Conservation (phyloP, 1,140 invertebrate genomes). For the Eciton burchellii region DNA sequence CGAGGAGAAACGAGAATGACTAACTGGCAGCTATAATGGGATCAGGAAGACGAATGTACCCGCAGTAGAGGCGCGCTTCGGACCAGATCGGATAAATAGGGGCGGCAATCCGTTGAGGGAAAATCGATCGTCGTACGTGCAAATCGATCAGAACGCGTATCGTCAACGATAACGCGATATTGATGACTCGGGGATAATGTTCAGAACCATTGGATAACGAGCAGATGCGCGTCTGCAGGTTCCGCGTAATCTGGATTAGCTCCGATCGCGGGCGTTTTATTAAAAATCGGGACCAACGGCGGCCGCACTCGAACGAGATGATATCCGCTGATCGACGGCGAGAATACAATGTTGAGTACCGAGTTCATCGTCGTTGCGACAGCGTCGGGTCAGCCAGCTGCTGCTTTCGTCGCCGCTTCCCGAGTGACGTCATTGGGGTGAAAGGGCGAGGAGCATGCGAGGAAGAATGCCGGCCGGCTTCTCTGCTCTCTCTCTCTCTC, state of each 20-base stretch:
- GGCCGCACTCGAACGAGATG: background rate
- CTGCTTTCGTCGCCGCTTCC: conserved; percentile 1
- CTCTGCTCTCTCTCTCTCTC: background rate
- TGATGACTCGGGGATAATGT: background rate
- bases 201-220: background rate
- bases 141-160: conserved; percentile 8
- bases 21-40: conserved; percentile 53
- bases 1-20: conserved; percentile 52
- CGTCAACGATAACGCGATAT: background rate
- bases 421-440: conserved; percentile 1
- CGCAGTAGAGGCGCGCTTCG: conserved; percentile 36
- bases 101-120: conserved; percentile 31
- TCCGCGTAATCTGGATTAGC: too few relatives aligned
- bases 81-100: conserved; percentile 47
- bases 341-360: background rate
- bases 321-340: background rate
- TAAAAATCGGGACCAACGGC: too few relatives aligned
- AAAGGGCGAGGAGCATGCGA: conserved; percentile 34
- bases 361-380: background rate
- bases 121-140: conserved; percentile 17
- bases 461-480: conserved; percentile 46
- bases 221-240: too few relatives aligned
- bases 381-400: background rate
- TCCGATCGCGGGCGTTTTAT: too few relatives aligned
- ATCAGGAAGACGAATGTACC: conserved; percentile 55